Evolutionary conservation across 2,888 invertebrate species (phyloP), one percentile per base, ranked within the genome.

Genomic region (Pheosia gnoma): DNA sequence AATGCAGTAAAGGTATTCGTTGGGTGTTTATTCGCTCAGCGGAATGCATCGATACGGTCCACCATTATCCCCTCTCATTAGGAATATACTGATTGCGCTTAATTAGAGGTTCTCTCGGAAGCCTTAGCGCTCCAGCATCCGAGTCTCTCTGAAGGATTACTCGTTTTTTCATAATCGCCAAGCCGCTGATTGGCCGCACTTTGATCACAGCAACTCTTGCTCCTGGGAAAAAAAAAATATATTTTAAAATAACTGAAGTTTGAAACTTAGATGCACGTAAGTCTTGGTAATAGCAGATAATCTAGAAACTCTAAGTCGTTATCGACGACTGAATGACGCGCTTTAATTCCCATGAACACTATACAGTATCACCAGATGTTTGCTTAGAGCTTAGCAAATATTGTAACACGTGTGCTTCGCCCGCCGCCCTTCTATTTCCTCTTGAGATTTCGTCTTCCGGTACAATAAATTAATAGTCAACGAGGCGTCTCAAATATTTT

Each of bases 61-160:
- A 89, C 89, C 87, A 93, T 93, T 92, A 93, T 89, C 90, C 88
- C 86, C 93, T 87, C 90, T 91, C 93, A 92, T 93, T 93, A 93
- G 91, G 91, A 91, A 92, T 93, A 93, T 89, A 92, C 92, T 93
- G 93, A 93, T 93, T 93, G 91, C 90, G 90, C 87, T 91, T 93
- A 93, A 93, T 93, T 93, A 91, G 86, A 88, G 91, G 89, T 87
- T 89, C 90, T 84, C 90, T 85, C 83, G 79, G 83, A 87, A 86
- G 82, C 86, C 82, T 86, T 84, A 82, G 88, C 91, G 89, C 88
- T 88, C 85, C 87, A 82, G 82, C 83, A 83, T 77, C 83, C 85
- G 83, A 80, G 77, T 84, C 86, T 83, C 83, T 85, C 88, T 83
- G 80, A 83, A 87, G 84, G 88, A 90, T 89, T 90, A 86, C 89